These are phyloP conservation scores for Drosophila gaucha DNA, from an alignment of 2,888 invertebrate genomes.

Conservation along the genomic window DNA sequence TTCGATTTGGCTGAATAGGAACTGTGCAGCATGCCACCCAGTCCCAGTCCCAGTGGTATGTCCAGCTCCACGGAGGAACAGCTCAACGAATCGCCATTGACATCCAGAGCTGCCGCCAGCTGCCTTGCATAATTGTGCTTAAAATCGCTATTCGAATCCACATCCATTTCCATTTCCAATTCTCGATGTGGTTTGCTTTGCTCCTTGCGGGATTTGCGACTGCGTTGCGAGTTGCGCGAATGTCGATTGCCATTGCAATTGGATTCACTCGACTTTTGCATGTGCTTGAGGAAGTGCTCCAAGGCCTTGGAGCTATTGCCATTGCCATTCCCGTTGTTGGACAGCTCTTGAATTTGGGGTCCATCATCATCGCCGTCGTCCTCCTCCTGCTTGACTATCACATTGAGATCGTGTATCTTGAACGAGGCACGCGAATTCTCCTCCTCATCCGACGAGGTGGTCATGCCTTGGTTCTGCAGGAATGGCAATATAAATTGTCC, in stretches of 20 bases:
- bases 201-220: conserved; percentile 72
- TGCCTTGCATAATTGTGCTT: conserved; percentile 74
- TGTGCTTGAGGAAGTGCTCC: conserved; percentile 78
- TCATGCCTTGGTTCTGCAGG: conserved; percentile 84
- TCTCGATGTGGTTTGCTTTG: conserved; percentile 35
- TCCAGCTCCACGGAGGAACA: conserved; percentile 85
- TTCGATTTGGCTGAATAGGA: conserved; percentile 85
- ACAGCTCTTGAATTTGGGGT: conserved; percentile 67
- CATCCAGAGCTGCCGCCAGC: conserved; percentile 47
- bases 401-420: conserved; percentile 84
- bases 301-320: conserved; percentile 67
- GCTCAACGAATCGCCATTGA: conserved; percentile 75
- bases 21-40: conserved; percentile 82
- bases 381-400: conserved; percentile 81
- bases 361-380: conserved; percentile 75
- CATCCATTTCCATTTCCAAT: conserved; percentile 32
- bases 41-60: conserved; percentile 66
- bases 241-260: conserved; percentile 79
- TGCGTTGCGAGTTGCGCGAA: conserved; percentile 83
- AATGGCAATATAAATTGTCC: conserved; percentile 84
- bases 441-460: conserved; percentile 83
- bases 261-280: conserved; percentile 78
- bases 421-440: conserved; percentile 84
- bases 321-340: conserved; percentile 64
- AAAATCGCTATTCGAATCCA: conserved; percentile 62